These are phyloP conservation scores for Heliconius nattereri DNA, from an alignment of 1,140 invertebrate genomes.

Conservation along the genomic window DNA sequence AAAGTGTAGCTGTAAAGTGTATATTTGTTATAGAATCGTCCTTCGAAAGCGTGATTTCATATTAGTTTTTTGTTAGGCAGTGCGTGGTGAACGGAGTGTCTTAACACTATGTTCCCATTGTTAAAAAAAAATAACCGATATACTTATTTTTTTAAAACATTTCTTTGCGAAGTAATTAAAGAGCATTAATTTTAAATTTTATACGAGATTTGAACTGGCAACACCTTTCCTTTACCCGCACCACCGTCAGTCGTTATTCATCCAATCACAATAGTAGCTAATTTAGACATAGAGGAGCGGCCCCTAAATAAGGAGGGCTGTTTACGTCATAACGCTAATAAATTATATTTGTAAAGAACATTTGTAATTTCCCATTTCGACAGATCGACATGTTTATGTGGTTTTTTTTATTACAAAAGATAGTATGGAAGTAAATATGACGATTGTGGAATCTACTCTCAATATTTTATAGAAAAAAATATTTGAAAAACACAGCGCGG, in stretches of 20 bases:
- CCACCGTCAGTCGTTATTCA: not conserved
- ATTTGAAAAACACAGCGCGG: too few relatives aligned
- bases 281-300: constrained; percentile 1
- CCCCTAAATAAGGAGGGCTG: constrained; percentile 2
- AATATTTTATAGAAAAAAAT: too few relatives aligned
- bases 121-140: not conserved
- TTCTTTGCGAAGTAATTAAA: too few relatives aligned
- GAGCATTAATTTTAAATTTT: too few relatives aligned
- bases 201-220: not conserved
- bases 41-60: too few relatives aligned
- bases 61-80: too few relatives aligned
- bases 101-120: too few relatives aligned
- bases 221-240: not conserved
- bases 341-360: constrained; percentile 14
- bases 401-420: not conserved
- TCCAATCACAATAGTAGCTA: constrained; percentile 6
- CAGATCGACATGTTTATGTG: constrained; percentile 8
- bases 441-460: too few relatives aligned
- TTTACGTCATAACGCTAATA: constrained; percentile 12
- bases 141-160: too few relatives aligned
- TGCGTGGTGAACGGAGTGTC: too few relatives aligned
- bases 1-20: not conserved
- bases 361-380: constrained; percentile 6
- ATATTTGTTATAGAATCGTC: too few relatives aligned
- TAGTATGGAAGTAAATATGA: too few relatives aligned